Evolutionary conservation across 1,140 invertebrate species (phyloP).

Genomic region (Drosophila pseudoananassae): DNA sequence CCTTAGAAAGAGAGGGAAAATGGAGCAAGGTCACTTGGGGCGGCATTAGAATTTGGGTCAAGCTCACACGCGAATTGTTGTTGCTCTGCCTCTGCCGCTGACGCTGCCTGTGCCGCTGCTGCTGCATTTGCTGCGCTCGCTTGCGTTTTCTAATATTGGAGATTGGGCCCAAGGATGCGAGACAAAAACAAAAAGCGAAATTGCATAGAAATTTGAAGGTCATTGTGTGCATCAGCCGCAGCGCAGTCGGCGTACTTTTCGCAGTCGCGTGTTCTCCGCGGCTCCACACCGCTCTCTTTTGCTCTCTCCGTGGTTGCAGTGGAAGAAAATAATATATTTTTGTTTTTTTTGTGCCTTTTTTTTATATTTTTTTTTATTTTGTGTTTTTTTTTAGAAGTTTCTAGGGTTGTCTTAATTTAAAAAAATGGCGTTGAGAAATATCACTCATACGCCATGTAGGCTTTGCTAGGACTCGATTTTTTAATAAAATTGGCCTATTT

Average conservation of each 20-base stretch:
- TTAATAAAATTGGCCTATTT: too few species aligned
- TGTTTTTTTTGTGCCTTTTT: neutral
- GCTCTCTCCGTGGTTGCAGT: conserved; percentile 15
- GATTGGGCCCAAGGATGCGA: conserved; percentile 77
- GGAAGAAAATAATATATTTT: neutral
- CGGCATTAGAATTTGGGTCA: conserved; percentile 75
- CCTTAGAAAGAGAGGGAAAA: conserved; percentile 46
- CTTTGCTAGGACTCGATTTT: too few species aligned
- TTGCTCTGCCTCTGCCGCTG: conserved; percentile 3
- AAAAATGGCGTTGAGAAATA: neutral
- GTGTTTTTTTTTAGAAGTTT: neutral
- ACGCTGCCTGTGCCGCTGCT: neutral
- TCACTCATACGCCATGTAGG: neutral
- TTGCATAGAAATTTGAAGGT: conserved; percentile 76
- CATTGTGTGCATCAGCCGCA: conserved; percentile 66
- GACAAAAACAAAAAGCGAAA: conserved; percentile 60
- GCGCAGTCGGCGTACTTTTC: conserved; percentile 13
- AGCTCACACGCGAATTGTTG: conserved; percentile 42
- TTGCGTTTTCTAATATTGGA: conserved; percentile 78
- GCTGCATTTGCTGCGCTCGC: conserved; percentile 26
- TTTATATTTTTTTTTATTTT: neutral
- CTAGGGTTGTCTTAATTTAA: neutral
- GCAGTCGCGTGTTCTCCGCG: conserved; percentile 16
- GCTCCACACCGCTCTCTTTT: conserved; percentile 21
- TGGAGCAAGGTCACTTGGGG: conserved; percentile 64